A percentile compares a stretch with the other conserved stretches of the same genome.
These are phyloP conservation scores for Papilio xuthus DNA, from an alignment of 1,140 invertebrate species.

Conservation along the genomic window DNA sequence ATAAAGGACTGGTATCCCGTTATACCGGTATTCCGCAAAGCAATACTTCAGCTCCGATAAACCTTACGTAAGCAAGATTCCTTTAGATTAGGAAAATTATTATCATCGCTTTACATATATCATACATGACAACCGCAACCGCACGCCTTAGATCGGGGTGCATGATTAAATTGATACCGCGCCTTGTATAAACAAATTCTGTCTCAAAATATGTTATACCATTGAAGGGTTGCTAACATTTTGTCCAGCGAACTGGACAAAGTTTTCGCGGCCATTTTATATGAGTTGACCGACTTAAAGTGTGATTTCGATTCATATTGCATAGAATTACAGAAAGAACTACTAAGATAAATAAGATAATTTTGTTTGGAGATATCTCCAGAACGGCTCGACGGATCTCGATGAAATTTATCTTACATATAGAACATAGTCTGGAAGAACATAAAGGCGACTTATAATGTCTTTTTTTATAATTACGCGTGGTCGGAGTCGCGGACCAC, in stretches of 20 bases:
- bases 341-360: too few relatives aligned
- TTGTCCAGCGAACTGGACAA: neutral
- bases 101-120: slow-evolving; percentile 32
- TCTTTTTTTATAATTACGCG: too few relatives aligned
- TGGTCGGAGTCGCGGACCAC: too few relatives aligned
- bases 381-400: too few relatives aligned
- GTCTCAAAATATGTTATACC: neutral
- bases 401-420: too few relatives aligned
- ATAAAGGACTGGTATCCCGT: slow-evolving; percentile 31
- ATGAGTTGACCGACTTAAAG: too few relatives aligned
- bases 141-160: slow-evolving; percentile 15
- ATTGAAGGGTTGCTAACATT: neutral
- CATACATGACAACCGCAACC: slow-evolving; percentile 27
- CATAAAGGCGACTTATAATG: too few relatives aligned
- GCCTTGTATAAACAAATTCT: slow-evolving; percentile 1
- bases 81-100: slow-evolving; percentile 38
- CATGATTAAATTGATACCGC: slow-evolving; percentile 21
- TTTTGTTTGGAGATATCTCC: too few relatives aligned
- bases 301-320: too few relatives aligned
- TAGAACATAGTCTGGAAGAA: too few relatives aligned
- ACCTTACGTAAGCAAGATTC: slow-evolving; percentile 34
- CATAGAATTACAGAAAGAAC: too few relatives aligned
- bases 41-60: slow-evolving; percentile 35
- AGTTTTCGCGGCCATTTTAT: neutral
- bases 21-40: slow-evolving; percentile 30